These are phyloP conservation scores for Halcyon senegalensis DNA, from an alignment of 2,113 vertebrate species.

Conservation along the genomic window DNA sequence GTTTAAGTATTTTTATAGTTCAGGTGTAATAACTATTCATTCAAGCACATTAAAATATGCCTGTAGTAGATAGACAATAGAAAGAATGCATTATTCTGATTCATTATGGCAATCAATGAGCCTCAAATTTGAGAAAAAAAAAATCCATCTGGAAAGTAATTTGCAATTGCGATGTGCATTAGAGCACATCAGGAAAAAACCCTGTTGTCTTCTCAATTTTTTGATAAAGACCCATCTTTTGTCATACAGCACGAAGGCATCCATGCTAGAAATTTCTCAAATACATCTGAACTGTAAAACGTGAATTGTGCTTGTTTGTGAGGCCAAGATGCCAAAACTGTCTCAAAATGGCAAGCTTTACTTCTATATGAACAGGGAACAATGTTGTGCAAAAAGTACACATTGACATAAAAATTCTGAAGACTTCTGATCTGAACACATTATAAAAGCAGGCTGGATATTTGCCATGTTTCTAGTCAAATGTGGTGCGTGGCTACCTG, in stretches of 20 bases:
- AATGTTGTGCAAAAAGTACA: not conserved
- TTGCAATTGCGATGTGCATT: not conserved
- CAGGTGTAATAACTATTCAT: not conserved
- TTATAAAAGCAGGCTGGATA: not conserved
- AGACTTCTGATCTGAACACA: not conserved
- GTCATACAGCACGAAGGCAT: not conserved
- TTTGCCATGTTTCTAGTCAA: not conserved
- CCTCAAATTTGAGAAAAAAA: slow-evolving; percentile 64
- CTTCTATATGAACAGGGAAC: not conserved
- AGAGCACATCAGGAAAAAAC: not conserved
- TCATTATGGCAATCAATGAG: not conserved
- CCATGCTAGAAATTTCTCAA: not conserved
- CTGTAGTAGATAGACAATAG: not conserved
- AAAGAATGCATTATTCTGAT: not conserved
- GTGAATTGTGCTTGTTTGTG: not conserved
- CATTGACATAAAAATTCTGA: not conserved
- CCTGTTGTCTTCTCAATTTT: not conserved
- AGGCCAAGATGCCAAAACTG: not conserved
- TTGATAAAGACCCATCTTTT: not conserved
- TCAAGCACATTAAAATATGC: not conserved
- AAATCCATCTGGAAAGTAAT: slow-evolving; percentile 46
- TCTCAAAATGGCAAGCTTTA: not conserved
- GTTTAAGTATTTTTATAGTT: not conserved
- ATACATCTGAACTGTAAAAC: not conserved
- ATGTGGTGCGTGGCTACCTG: not conserved